These are phyloP conservation scores for Adrianichthys oophorus DNA, from an alignment of 2,797 vertebrate genomes.

Conservation along the genomic window DNA sequence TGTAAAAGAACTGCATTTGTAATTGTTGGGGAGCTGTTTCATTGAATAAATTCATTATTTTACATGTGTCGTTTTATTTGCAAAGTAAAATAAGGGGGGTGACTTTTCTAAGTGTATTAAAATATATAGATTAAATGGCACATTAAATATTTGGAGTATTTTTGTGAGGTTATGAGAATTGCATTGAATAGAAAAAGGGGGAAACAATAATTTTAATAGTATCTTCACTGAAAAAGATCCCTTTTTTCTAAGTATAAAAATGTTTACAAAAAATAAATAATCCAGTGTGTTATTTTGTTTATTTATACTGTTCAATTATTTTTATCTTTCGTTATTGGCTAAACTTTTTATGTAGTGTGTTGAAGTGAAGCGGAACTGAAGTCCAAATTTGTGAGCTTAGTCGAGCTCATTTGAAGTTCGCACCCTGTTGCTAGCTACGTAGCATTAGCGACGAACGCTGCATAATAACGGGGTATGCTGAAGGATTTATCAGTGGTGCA, in stretches of 20 bases:
- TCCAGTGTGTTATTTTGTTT: neutral
- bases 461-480: slow-evolving; percentile 37
- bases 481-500: slow-evolving; percentile 11
- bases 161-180: no score
- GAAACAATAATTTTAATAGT: neutral
- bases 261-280: neutral
- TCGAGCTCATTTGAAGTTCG: slow-evolving; percentile 21
- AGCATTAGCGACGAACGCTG: slow-evolving; percentile 36
- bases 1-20: no score
- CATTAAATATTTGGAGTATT: no score
- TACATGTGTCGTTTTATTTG: no score
- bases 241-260: neutral
- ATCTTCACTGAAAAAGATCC: neutral
- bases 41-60: no score
- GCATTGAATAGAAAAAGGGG: no score
- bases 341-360: neutral
- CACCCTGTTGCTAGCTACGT: slow-evolving; percentile 50
- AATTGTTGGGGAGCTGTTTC: no score
- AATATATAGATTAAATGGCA: no score
- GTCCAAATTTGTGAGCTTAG: neutral
- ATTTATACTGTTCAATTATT: neutral
- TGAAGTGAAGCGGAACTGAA: slow-evolving; percentile 29
- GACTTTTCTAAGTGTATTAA: no score
- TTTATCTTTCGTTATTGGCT: neutral
- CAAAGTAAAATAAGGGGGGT: no score